Base-by-base conservation (phyloP, 2,888 invertebrate species). In the Pinctada fucata region DNA sequence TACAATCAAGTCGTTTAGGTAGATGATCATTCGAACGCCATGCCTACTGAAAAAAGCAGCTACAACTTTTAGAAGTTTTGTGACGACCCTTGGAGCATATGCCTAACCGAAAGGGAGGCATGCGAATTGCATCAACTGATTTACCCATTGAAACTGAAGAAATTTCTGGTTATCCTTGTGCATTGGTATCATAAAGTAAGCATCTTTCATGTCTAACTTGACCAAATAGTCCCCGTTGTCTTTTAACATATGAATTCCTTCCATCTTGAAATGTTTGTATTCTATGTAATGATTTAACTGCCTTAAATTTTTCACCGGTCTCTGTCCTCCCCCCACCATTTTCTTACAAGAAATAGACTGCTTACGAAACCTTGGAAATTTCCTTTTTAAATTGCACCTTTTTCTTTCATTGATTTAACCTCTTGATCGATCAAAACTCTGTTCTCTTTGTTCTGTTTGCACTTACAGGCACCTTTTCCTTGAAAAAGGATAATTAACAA, bases 21-120 rank as follows among this genome's bases (percentile, higher is more conserved):
- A 72, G 48, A 72, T 64, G n/a, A 64, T n/a, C 16, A 6, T 31
- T 16, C 66, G 66, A 63, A 74, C 16, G 31, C 72, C 3, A 31
- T 16, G 50, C 10, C 49, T 64, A 13, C 6, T 48, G 47, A 73
- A 48, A 64, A 64, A 45, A 31, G 65, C 45, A 63, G 65, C 47
- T 31, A 73, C 64, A n/a, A 65, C 64, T 64, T 73, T 73, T n/a
- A 63, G 31, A 10, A 16, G n/a, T 65, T 73, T 73, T 63, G 72
- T 72, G 16, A 72, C 52, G 8, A 72, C 13, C 58, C 72, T 72
- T 51, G 72, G 72, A 45, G 72, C 70, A n/a, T 8, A 58, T 31
- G 51, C 6, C 10, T 52, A 48, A 31, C 72, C 72, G 45, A 72
- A 72, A 5, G 52, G 72, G 10, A 50, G 51, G 58, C 52, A 51